phyloP scores from a whole-genome alignment of 2,888 invertebrate species.

The Helleia helle region DNA sequence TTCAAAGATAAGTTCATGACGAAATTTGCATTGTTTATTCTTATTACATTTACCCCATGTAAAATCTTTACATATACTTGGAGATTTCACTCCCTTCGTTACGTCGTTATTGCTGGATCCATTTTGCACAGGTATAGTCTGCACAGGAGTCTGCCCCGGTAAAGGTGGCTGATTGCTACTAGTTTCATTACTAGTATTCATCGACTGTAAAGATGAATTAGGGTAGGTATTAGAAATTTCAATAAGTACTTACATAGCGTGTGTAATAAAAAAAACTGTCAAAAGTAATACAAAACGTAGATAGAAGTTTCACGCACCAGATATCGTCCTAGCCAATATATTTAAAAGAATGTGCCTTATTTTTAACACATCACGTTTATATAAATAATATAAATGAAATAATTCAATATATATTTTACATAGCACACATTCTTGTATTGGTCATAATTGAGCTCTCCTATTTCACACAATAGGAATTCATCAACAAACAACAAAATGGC shows the following conservation, averaged over 20 bases:
- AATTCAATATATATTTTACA: background rate
- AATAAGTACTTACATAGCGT: too few species aligned
- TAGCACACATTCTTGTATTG: background rate
- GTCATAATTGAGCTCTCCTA: too few species aligned
- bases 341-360: too few species aligned
- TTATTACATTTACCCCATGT: slow-evolving; percentile 54
- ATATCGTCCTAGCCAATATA: too few species aligned
- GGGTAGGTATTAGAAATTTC: too few species aligned
- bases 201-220: slow-evolving; percentile 22
- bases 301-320: too few species aligned
- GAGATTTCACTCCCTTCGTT: slow-evolving; percentile 18
- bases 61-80: slow-evolving; percentile 43
- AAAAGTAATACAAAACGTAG: too few species aligned
- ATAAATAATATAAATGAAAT: too few species aligned
- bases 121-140: slow-evolving; percentile 26
- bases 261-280: too few species aligned
- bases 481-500: background rate
- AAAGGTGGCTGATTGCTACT: slow-evolving; percentile 45
- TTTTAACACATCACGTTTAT: too few species aligned
- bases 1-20: slow-evolving; percentile 44
- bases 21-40: slow-evolving; percentile 40
- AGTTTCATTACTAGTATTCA: slow-evolving; percentile 35
- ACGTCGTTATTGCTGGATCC: slow-evolving; percentile 25
- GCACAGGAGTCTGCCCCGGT: slow-evolving; percentile 29
- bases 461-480: background rate